Conservation (phyloP, 2,797 vertebrate genomes). For the Odontamblyopus lacepedii region DNA sequence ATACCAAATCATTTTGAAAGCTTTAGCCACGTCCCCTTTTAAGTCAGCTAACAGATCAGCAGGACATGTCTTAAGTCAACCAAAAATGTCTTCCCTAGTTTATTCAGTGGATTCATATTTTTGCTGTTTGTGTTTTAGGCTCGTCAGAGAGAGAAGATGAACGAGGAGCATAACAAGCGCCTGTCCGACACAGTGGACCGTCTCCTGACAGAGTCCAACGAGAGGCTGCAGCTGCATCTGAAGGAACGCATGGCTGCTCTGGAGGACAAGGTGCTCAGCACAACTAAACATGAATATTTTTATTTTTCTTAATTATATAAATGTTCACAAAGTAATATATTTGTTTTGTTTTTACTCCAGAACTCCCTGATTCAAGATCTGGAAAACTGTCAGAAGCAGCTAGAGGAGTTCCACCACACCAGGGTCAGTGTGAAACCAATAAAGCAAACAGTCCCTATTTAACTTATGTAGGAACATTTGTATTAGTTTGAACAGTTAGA, state of each 20-base stretch:
- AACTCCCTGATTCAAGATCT: conserved; percentile 93
- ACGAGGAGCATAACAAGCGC: conserved; percentile 94
- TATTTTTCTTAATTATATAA: too few relatives aligned
- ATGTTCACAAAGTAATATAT: conserved; percentile 4
- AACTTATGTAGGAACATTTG: too few relatives aligned
- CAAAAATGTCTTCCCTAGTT: too few relatives aligned
- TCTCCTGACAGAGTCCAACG: conserved; percentile 92
- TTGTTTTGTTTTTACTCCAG: conserved; percentile 57
- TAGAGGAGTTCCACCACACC: conserved; percentile 90
- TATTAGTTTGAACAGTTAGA: too few relatives aligned
- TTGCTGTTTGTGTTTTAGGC: conserved; percentile 68
- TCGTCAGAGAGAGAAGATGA: conserved; percentile 96
- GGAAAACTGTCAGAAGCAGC: conserved; percentile 92
- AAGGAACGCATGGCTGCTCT: conserved; percentile 95
- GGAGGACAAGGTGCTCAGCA: conserved; percentile 88
- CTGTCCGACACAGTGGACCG: conserved; percentile 94
- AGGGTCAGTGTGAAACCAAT: conserved; percentile 78
- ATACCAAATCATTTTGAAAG: too few relatives aligned
- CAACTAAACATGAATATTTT: too few relatives aligned
- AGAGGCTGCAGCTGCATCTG: conserved; percentile 92
- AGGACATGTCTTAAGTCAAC: too few relatives aligned
- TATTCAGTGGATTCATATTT: too few relatives aligned
- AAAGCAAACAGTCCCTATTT: not conserved
- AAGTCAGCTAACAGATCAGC: too few relatives aligned
- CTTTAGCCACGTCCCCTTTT: too few relatives aligned